Conservation (phyloP, 1,140 invertebrate species). For the Drosophila ohnishii region DNA sequence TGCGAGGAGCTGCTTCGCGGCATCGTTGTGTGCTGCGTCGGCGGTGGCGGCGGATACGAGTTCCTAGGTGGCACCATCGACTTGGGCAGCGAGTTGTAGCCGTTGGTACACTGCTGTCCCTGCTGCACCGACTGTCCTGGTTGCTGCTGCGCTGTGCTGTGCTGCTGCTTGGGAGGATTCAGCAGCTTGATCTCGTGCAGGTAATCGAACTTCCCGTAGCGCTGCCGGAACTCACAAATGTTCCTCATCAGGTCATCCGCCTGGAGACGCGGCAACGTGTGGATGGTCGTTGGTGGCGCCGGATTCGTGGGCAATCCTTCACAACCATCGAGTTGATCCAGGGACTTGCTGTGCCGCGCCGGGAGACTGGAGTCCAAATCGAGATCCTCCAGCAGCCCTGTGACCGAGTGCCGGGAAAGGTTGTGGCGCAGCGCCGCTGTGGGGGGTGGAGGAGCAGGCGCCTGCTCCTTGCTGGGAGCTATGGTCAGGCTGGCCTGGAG, state of each 20-base stretch:
- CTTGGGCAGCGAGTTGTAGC: slow-evolving; percentile 82
- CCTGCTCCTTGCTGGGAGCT: slow-evolving; percentile 66
- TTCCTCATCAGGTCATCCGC: slow-evolving; percentile 83
- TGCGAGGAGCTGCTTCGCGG: slow-evolving; percentile 73
- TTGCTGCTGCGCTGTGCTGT: background rate
- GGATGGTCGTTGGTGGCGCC: slow-evolving; percentile 18
- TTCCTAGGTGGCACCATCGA: slow-evolving; percentile 84
- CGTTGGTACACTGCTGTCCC: slow-evolving; percentile 21
- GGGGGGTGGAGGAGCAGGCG: slow-evolving; percentile 13
- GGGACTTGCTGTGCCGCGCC: slow-evolving; percentile 90
- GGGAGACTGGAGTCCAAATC: slow-evolving; percentile 52
- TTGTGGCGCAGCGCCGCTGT: slow-evolving; percentile 61
- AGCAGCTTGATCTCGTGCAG: slow-evolving; percentile 81
- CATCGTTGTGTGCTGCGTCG: slow-evolving; percentile 76
- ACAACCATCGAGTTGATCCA: slow-evolving; percentile 87
- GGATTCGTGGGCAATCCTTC: slow-evolving; percentile 41
- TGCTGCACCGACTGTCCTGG: slow-evolving; percentile 5
- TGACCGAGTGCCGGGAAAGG: slow-evolving; percentile 85
- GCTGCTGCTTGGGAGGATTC: slow-evolving; percentile 73
- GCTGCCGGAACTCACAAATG: slow-evolving; percentile 86
- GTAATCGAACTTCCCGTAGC: slow-evolving; percentile 84
- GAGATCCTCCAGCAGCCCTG: slow-evolving; percentile 84
- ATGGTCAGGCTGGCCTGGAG: slow-evolving; percentile 83
- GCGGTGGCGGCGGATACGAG: slow-evolving; percentile 85
- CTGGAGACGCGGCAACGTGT: slow-evolving; percentile 67